Conservation (phyloP, 2,113 vertebrate species). For the Antechinus stuartii region DNA sequence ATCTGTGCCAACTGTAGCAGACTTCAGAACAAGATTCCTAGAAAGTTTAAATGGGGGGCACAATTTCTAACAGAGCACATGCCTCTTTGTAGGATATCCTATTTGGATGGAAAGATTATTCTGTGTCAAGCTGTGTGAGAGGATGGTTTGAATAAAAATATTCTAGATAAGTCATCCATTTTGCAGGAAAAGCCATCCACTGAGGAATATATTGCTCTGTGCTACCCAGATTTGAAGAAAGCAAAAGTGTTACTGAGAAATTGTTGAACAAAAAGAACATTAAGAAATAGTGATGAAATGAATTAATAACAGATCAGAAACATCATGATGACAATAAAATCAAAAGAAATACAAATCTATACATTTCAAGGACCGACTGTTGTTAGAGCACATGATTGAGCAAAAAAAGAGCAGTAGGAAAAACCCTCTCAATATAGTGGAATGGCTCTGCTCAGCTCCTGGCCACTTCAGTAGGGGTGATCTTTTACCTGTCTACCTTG, state of each 20-base stretch:
- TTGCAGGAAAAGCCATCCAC: constrained; percentile 96
- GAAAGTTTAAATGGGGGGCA: constrained; percentile 97
- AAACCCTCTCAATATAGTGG: neutral
- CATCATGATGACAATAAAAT: constrained; percentile 47
- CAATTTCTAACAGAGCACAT: constrained; percentile 97
- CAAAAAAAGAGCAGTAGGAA: neutral
- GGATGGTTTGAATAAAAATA: constrained; percentile 96
- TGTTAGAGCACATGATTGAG: neutral
- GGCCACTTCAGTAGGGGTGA: neutral
- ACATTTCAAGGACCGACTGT: neutral
- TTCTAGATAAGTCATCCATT: constrained; percentile 89
- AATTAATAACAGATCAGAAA: constrained; percentile 40
- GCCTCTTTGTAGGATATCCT: constrained; percentile 94
- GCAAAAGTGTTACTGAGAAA: constrained; percentile 93
- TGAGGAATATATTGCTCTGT: constrained; percentile 97
- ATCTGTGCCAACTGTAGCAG: constrained; percentile 97
- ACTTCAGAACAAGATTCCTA: constrained; percentile 97
- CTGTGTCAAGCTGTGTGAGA: constrained; percentile 95
- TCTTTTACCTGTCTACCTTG: neutral
- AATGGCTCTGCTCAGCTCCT: neutral
- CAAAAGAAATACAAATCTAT: no score
- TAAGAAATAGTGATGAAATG: constrained; percentile 89
- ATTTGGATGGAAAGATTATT: constrained; percentile 94
- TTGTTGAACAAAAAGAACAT: constrained; percentile 92
- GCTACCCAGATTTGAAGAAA: constrained; percentile 98